These are phyloP conservation scores for Pangasianodon hypophthalmus DNA, from an alignment of 2,113 vertebrate genomes.

Conservation along the genomic window DNA sequence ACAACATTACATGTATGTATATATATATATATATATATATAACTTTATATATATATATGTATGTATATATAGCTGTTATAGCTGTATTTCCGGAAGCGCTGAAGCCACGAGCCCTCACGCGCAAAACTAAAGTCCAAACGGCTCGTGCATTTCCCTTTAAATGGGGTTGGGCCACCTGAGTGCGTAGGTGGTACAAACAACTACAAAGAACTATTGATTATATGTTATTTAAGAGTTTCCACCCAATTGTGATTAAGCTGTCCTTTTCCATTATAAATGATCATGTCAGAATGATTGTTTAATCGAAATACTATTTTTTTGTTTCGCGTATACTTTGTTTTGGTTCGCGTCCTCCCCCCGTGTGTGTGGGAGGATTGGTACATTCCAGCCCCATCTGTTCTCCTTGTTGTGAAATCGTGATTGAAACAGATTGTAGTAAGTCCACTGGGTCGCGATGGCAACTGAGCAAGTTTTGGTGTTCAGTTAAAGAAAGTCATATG, in stretches of 20 bases:
- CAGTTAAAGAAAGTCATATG: conserved; percentile 57
- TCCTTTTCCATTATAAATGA: rapidly evolving
- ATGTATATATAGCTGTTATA: background rate
- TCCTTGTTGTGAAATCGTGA: conserved; percentile 64
- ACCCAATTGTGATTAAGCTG: no score
- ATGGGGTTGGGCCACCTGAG: conserved; percentile 32
- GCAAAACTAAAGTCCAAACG: conserved; percentile 49
- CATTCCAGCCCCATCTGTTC: conserved; percentile 74
- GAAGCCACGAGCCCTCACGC: background rate
- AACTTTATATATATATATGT: no score
- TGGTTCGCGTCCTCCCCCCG: conserved; percentile 12
- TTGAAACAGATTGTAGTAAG: conserved; percentile 72
- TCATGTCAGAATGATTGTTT: background rate
- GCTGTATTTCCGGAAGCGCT: background rate
- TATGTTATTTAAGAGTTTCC: no score
- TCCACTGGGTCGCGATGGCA: conserved; percentile 66
- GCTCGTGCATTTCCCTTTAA: conserved; percentile 72
- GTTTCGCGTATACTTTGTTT: background rate
- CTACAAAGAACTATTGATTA: background rate
- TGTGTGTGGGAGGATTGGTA: conserved; percentile 58
- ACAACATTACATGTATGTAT: no score
- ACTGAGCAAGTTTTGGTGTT: conserved; percentile 64
- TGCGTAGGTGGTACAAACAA: background rate
- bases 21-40: no score
- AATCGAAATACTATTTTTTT: rapidly evolving